phyloP scores from a whole-genome alignment of 2,113 vertebrate genomes.

The Pantherophis guttatus region DNA sequence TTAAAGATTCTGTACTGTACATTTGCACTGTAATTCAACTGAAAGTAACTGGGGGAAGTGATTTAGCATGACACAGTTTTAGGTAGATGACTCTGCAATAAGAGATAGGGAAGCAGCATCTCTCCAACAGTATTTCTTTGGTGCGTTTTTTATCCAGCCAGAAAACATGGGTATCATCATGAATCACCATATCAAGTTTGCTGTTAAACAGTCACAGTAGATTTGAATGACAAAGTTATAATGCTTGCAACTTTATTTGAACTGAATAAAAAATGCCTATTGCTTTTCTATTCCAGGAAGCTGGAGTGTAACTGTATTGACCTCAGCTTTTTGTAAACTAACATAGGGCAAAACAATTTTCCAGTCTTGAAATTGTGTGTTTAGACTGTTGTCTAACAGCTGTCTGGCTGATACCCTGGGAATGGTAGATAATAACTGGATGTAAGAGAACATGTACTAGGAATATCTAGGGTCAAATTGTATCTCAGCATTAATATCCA shows the following conservation, averaged over 20 bases:
- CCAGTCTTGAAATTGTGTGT: background rate
- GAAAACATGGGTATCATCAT: background rate
- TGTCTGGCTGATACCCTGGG: background rate
- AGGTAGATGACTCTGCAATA: background rate
- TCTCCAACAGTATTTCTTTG: background rate
- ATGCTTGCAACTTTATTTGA: background rate
- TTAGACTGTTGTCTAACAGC: background rate
- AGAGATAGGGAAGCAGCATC: background rate
- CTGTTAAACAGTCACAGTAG: background rate
- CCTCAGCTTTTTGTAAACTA: background rate
- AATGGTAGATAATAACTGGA: background rate
- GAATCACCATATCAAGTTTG: background rate
- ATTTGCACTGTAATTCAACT: constrained; percentile 44
- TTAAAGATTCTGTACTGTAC: constrained; percentile 40
- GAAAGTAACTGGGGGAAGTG: constrained; percentile 36
- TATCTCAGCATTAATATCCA: background rate
- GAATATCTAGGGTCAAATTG: background rate
- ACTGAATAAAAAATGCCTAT: background rate
- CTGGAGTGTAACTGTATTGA: background rate
- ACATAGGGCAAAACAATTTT: background rate
- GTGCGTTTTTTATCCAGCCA: background rate
- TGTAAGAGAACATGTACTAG: background rate
- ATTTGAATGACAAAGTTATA: background rate
- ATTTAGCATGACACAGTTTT: constrained; percentile 29
- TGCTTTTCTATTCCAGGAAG: background rate